Percentiles rank a stretch among this genome's conserved stretches.
Evolutionary conservation across 2,888 invertebrate species (phyloP).

Genomic region (Scelioninae gen. 1): DNA sequence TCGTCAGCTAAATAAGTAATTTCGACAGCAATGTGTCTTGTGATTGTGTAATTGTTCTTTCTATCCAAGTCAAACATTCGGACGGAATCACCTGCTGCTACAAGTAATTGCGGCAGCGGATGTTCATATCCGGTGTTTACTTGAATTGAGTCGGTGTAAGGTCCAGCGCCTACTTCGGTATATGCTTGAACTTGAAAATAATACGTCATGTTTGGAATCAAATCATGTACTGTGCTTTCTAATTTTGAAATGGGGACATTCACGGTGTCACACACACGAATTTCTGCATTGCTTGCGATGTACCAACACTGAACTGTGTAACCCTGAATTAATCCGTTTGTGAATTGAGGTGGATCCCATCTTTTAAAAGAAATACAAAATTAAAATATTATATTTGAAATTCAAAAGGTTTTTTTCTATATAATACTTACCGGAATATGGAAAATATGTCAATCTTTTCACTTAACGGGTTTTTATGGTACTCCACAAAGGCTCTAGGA

Average conservation of each 20-base stretch:
- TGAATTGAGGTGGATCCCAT: constrained; percentile 91
- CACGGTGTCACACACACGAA: constrained; percentile 86
- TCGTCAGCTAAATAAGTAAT: constrained; percentile 89
- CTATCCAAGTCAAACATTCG: constrained; percentile 91
- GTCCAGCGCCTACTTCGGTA: constrained; percentile 91
- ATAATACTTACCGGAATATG: constrained; percentile 77
- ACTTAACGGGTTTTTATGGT: constrained; percentile 82
- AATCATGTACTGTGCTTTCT: constrained; percentile 86
- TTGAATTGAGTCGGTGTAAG: constrained; percentile 88
- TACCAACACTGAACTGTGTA: constrained; percentile 91
- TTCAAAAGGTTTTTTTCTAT: too few species aligned
- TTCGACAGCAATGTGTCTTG: constrained; percentile 89
- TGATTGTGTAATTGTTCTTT: constrained; percentile 87
- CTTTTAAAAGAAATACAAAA: constrained; percentile 82
- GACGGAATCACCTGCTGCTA: constrained; percentile 90
- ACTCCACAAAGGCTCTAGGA: constrained; percentile 90
- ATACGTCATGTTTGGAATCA: constrained; percentile 88
- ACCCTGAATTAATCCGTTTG: constrained; percentile 90
- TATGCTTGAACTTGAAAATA: constrained; percentile 91
- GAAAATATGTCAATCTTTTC: constrained; percentile 77
- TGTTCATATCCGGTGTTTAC: constrained; percentile 89
- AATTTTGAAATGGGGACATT: constrained; percentile 85
- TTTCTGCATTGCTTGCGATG: constrained; percentile 83
- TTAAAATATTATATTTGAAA: background rate
- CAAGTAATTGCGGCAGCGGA: constrained; percentile 91